A percentile compares a stretch with the other conserved stretches of the same genome.
These are phyloP conservation scores for Clanis bilineata DNA, from an alignment of 2,888 invertebrate genomes.

Conservation along the genomic window DNA sequence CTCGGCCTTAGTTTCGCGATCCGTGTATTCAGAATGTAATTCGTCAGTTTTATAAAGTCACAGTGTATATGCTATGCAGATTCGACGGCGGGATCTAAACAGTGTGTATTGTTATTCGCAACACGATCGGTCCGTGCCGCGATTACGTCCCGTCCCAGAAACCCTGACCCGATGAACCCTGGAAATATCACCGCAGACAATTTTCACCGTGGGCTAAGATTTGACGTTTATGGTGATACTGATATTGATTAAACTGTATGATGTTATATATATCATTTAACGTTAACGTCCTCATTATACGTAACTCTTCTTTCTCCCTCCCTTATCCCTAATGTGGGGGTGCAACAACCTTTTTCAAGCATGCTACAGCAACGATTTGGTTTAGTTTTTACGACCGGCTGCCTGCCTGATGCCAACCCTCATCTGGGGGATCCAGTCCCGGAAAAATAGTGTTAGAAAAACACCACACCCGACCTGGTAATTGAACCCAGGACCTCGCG, in stretches of 20 bases:
- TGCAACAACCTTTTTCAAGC: too few species aligned
- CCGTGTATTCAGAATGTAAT: constrained; percentile 3
- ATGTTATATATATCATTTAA: too few species aligned
- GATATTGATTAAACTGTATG: neutral
- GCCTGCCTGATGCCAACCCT: too few species aligned
- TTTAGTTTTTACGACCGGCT: too few species aligned
- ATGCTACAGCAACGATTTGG: too few species aligned
- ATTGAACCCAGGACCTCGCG: too few species aligned
- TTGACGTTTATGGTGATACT: neutral
- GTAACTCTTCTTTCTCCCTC: too few species aligned
- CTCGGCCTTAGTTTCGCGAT: neutral
- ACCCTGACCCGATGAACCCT: constrained; percentile 77
- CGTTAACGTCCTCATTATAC: too few species aligned
- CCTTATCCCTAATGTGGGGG: too few species aligned
- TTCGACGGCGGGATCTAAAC: constrained; percentile 50
- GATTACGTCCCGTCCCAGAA: constrained; percentile 55
- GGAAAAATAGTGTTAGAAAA: too few species aligned
- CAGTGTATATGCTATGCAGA: constrained; percentile 56
- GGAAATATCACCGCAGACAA: constrained; percentile 60
- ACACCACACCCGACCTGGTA: too few species aligned
- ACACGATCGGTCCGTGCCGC: constrained; percentile 60
- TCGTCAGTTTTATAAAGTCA: constrained; percentile 27
- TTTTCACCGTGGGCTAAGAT: constrained; percentile 22
- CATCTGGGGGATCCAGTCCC: too few species aligned
- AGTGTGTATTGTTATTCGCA: constrained; percentile 65